Evolutionary conservation across 1,140 invertebrate genomes (phyloP), one percentile per base, ranked within the genome.

Genomic region (Octopus sinensis): DNA sequence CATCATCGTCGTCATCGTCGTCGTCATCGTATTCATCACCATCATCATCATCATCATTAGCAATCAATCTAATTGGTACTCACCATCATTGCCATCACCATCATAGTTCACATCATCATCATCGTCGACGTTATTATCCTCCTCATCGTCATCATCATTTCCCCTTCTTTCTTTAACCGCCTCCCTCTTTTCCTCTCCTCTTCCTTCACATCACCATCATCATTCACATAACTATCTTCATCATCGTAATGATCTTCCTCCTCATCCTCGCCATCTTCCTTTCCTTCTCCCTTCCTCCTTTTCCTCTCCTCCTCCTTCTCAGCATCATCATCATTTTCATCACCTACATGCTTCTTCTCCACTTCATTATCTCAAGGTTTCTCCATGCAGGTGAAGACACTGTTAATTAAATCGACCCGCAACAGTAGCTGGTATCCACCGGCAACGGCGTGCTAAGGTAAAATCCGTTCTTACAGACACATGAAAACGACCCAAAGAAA

Each of bases 191-290:
- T 52, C 79, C 76, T 76, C 5, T 71, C 81, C 23, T 76, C 13
- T 80, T 76, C 83, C 79, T 83, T 81, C 82, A 78, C 80, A 81
- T 84, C 78, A 82, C 83, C 82, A 78, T 84, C 78, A 82, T 53
- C 77, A 76, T 82, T 23, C 79, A 54, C 82, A 53, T 83, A 80
- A 79, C 79, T 80, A 54, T 82, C 4, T 30, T 51, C 6, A 51
- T 68, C 51, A 12, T 54, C 51, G 73, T 71, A 76, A 79, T 81
- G n/a, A 81, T 54, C 81, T 51, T 81, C 53, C 68, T 54, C 13
- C 30, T 80, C 79, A 73, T 54, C 68, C 54, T 80, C 79, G 23
- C 54, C 43, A 23, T 81, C 53, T 76, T 6, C 12, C 9, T 77
- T 17, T 81, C 4, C 53, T 53, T 76, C 73, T 53, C 6, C 53